Evolutionary conservation across 2,113 vertebrate species (phyloP).

Genomic region (Pipa parva): DNA sequence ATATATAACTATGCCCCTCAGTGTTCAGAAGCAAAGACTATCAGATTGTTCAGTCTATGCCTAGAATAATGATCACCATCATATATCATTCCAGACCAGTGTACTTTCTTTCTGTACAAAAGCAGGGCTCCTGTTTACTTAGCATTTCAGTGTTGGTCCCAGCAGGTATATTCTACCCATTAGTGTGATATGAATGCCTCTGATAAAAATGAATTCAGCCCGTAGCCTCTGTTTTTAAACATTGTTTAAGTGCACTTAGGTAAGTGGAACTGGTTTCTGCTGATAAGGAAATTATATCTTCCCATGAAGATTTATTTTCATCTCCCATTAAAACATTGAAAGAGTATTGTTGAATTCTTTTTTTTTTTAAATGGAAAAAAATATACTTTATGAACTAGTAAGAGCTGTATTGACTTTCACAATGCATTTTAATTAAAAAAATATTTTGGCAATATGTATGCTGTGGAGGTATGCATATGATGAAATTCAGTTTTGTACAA

Average conservation of each 20-base stretch:
- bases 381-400: too few relatives aligned
- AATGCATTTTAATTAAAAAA: too few relatives aligned
- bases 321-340: not conserved
- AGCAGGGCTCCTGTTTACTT: conserved; percentile 1
- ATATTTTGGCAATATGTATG: too few relatives aligned
- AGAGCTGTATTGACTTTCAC: too few relatives aligned
- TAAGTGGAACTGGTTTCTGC: not conserved
- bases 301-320: not conserved
- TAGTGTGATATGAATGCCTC: conserved; percentile 11
- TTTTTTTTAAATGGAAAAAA: too few relatives aligned
- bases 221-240: conserved; percentile 4
- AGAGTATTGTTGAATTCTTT: too few relatives aligned
- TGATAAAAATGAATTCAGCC: not conserved
- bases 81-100: not conserved
- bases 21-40: not conserved
- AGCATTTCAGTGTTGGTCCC: conserved; percentile 6
- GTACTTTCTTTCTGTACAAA: conserved; percentile 3
- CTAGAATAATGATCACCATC: not conserved
- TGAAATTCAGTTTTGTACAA: too few relatives aligned
- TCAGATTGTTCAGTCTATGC: conserved; percentile 2
- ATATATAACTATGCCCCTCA: not conserved
- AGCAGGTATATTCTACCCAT: conserved; percentile 3
- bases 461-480: too few relatives aligned
- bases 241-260: not conserved
- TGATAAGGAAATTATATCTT: not conserved